Base-by-base conservation (phyloP, 1,140 invertebrate species). In the Melanaphis sacchari region DNA sequence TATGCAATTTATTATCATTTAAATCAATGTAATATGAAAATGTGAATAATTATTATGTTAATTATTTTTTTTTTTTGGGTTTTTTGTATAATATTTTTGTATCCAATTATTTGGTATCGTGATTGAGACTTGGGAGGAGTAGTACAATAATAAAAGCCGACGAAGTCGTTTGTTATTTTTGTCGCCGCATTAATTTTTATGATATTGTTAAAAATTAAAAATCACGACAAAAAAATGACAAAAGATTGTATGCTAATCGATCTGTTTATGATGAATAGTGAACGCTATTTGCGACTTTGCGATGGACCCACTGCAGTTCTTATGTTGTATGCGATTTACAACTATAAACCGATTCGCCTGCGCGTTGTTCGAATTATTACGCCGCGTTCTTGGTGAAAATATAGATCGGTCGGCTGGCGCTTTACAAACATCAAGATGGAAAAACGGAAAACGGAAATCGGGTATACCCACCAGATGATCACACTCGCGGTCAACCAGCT, bases 391-490 rank as follows among this genome's bases (percentile, higher is more conserved):
- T 18, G 15, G 11, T 15, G 31, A 66, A n/a, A 66, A 66, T n/a
- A 18, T 66, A 66, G 59, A n/a, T n/a, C 0, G 9, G 31, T 66
- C 59, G 31, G 59, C 2, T 11, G 15, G 11, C 31, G 11, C 3
- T 66, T 66, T n/a, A 3, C 59, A 21, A n/a, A n/a, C 59, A 59
- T 1, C 31, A 66, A 66, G 31, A n/a, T 11, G 31, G 26, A 66
- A 11, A 66, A 66, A 31, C 11, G 59, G 11, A 66, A 66, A 66
- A 18, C 31, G 26, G 11, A 2, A 5, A n/a, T 26, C 8, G 3
- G 22, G 31, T 81, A 36, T 31, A 90, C 91, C 18, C 46, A 93
- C 91, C 46, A 93, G 40, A 15, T 93, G 40, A 31, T 85, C 46
- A 36, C 81, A 36, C n/a, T 93, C 91, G 36, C 24, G 81, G 22